A percentile compares a stretch with the other conserved stretches of the same genome.
Conservation (phyloP, 2,888 invertebrate species). For the Dermolepida albohirtum region DNA sequence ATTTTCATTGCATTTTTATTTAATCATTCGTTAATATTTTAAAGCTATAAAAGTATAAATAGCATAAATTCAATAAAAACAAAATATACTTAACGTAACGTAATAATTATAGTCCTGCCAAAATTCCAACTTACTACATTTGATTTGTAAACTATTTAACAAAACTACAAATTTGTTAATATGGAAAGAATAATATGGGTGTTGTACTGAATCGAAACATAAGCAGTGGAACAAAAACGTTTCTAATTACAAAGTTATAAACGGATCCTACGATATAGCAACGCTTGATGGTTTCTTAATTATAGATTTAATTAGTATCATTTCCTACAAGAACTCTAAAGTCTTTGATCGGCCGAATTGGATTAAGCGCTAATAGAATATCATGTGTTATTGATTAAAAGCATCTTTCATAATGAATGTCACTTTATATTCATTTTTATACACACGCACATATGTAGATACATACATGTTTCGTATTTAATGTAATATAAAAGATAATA, state of each 20-base stretch:
- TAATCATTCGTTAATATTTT: no score
- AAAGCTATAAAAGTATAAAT: no score
- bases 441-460: background rate
- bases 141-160: no score
- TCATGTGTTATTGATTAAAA: constrained; percentile 24
- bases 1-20: no score
- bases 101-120: no score
- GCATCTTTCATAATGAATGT: constrained; percentile 2
- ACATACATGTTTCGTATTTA: background rate
- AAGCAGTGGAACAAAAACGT: background rate
- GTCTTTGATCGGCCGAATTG: constrained; percentile 39
- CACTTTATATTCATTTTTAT: constrained; percentile 3
- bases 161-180: no score
- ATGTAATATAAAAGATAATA: background rate
- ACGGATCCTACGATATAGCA: constrained; percentile 37
- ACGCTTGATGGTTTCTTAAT: constrained; percentile 40
- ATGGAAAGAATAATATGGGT: no score
- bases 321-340: constrained; percentile 25
- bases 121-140: no score
- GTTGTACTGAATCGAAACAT: background rate
- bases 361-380: constrained; percentile 29
- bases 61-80: no score
- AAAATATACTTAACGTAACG: no score
- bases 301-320: constrained; percentile 43
- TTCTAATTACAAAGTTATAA: constrained; percentile 35